phyloP scores from a whole-genome alignment of 2,113 vertebrate genomes.

The Laticauda colubrina region DNA sequence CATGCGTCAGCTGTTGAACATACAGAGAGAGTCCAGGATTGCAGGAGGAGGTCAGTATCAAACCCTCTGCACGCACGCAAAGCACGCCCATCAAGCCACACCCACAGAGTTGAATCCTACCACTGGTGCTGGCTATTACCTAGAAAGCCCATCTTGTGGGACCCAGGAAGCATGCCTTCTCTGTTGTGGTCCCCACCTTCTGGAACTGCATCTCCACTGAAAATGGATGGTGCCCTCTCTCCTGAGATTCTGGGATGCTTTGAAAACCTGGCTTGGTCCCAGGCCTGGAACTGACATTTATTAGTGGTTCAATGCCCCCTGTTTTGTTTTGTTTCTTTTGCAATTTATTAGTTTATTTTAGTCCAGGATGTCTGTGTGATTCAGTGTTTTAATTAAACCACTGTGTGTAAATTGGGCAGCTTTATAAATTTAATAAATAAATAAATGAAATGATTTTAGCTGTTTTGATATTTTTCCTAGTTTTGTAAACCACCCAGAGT shows the following conservation, averaged over 20 bases:
- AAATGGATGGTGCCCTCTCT: background rate
- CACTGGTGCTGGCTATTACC: background rate
- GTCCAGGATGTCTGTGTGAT: background rate
- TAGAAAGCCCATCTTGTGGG: background rate
- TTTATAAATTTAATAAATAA: background rate
- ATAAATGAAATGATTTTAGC: background rate
- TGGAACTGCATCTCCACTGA: background rate
- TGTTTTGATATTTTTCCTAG: background rate
- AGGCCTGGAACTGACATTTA: background rate
- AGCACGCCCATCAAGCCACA: too few species aligned
- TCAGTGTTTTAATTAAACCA: background rate
- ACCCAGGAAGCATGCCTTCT: background rate
- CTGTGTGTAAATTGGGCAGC: background rate
- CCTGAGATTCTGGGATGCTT: background rate
- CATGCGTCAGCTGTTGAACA: too few species aligned
- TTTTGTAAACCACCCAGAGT: background rate
- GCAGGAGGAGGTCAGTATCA: too few species aligned
- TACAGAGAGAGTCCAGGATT: too few species aligned
- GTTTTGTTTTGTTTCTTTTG: background rate
- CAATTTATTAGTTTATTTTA: background rate
- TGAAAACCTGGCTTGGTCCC: background rate
- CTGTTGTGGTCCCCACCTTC: background rate
- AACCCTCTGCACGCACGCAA: too few species aligned
- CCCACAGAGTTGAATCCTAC: too few species aligned
- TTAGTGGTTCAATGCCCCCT: background rate